These are phyloP conservation scores for Asbolus verrucosus DNA, from an alignment of 1,140 invertebrate species.

Conservation along the genomic window DNA sequence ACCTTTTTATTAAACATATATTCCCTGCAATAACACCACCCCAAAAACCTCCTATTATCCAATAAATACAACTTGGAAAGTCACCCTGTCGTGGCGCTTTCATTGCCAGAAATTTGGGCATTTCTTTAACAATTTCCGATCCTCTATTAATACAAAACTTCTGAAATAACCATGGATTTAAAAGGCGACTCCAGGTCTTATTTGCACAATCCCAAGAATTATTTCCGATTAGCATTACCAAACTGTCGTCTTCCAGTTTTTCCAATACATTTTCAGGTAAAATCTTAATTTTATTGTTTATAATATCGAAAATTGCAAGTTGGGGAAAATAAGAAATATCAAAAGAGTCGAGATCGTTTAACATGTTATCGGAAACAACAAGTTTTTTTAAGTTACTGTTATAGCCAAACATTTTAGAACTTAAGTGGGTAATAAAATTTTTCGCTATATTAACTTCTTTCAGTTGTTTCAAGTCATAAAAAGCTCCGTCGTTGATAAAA, in stretches of 20 bases:
- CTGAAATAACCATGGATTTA: not conserved
- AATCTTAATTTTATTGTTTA: constrained; percentile 12
- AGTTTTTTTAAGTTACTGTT: constrained; percentile 22
- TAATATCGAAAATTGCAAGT: constrained; percentile 1
- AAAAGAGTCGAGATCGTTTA: constrained; percentile 20
- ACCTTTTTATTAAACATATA: constrained; percentile 8
- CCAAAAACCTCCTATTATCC: constrained; percentile 1
- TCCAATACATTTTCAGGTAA: not conserved
- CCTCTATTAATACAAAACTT: too few relatives aligned
- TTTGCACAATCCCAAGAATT: constrained; percentile 28
- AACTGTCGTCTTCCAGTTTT: constrained; percentile 4
- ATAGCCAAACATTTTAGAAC: not conserved
- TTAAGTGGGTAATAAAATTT: not conserved
- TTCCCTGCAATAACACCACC: constrained; percentile 24
- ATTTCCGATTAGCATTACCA: not conserved
- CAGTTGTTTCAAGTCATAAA: constrained; percentile 14
- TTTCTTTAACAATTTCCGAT: not conserved
- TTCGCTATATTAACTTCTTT: constrained; percentile 25
- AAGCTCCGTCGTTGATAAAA: constrained; percentile 11
- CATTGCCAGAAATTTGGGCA: too few relatives aligned
- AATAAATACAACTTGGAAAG: not conserved
- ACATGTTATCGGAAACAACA: not conserved
- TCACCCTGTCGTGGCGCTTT: not conserved
- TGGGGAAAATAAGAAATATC: constrained; percentile 19
- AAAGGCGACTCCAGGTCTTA: constrained; percentile 4